These are phyloP conservation scores for Litocranius walleri DNA, from an alignment of 2,113 vertebrate genomes.

Conservation along the genomic window DNA sequence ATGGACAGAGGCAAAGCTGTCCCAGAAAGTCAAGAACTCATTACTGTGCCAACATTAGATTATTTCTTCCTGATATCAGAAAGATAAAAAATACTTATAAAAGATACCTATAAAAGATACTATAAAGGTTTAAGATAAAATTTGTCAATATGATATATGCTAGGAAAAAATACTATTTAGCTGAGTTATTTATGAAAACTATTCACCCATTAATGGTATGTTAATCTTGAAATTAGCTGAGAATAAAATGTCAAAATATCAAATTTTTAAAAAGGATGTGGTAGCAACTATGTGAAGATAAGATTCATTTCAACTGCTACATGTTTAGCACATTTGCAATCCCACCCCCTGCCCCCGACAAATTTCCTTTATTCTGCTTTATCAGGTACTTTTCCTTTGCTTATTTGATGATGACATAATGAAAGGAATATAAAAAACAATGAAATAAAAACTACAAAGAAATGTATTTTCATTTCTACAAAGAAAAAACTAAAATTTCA, in stretches of 20 bases:
- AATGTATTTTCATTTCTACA: background rate
- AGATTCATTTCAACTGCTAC: background rate
- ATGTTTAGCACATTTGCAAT: background rate
- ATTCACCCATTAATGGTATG: background rate
- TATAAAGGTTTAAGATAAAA: background rate
- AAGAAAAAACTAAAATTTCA: slow-evolving; percentile 30
- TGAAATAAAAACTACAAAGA: background rate
- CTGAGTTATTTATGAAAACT: slow-evolving; percentile 16
- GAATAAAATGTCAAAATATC: slow-evolving; percentile 29
- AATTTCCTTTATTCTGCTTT: background rate
- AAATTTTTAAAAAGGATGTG: background rate
- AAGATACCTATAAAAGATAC: no score
- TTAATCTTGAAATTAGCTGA: slow-evolving; percentile 15
- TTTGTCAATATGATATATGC: background rate
- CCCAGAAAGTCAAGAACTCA: background rate
- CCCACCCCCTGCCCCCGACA: fast-evolving
- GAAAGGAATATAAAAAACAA: background rate
- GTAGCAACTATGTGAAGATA: background rate
- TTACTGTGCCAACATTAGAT: background rate
- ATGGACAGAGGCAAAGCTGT: background rate
- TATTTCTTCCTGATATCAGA: background rate
- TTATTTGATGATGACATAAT: background rate
- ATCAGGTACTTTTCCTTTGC: background rate
- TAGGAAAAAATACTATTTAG: background rate
- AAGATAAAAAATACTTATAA: no score